These are phyloP conservation scores for Hippocampus barbouri DNA, from an alignment of 2,113 vertebrate genomes.

Conservation along the genomic window DNA sequence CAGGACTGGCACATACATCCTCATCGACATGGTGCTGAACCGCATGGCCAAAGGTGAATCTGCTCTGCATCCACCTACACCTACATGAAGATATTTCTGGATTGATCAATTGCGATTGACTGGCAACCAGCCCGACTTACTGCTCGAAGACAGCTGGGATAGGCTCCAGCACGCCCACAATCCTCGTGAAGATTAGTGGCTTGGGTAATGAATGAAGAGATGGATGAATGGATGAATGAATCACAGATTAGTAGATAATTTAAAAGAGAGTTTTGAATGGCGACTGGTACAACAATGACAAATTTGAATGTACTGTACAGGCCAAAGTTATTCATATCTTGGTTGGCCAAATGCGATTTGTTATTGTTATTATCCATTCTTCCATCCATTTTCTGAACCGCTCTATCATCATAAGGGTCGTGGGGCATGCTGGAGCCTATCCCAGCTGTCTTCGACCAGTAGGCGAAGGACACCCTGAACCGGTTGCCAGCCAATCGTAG, in stretches of 20 bases:
- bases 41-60: constrained; percentile 94
- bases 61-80: background rate
- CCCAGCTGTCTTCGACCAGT: too few species aligned
- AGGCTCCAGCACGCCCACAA: too few species aligned
- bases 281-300: background rate
- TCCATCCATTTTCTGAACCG: too few species aligned
- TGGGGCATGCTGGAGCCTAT: too few species aligned
- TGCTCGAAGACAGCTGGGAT: too few species aligned
- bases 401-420: too few species aligned
- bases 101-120: too few species aligned
- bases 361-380: background rate
- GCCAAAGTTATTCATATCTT: background rate
- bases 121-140: too few species aligned
- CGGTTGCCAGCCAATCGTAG: too few species aligned
- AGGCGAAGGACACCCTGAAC: too few species aligned
- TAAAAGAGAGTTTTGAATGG: background rate
- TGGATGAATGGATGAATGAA: background rate
- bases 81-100: background rate
- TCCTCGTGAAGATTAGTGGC: too few species aligned
- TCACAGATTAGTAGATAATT: background rate
- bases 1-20: constrained; percentile 90
- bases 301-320: background rate
- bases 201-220: too few species aligned
- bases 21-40: constrained; percentile 97
- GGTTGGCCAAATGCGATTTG: background rate